Evolutionary conservation across 2,888 invertebrate species (phyloP).

Genomic region (Torymus texanus): DNA sequence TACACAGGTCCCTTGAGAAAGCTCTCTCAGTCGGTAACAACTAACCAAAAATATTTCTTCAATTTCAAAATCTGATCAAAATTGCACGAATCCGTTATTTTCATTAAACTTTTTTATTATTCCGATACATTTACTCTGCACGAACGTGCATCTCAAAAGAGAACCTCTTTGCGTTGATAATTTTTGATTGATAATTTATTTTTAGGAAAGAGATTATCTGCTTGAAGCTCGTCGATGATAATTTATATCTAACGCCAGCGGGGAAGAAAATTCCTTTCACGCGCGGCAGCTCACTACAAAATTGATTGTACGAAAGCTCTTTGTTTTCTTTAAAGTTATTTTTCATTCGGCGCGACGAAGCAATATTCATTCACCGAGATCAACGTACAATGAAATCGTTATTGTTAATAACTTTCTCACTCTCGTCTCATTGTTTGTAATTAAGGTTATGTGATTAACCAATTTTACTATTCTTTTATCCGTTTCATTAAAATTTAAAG

Average conservation of each 20-base stretch:
- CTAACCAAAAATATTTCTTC: neutral
- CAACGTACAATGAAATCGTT: conserved; percentile 7
- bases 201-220: conserved; percentile 44
- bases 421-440: neutral
- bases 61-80: neutral
- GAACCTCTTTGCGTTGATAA: conserved; percentile 1
- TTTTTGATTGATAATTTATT: conserved; percentile 33
- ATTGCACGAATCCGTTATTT: neutral
- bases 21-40: conserved; percentile 30
- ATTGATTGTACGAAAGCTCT: conserved; percentile 73
- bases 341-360: conserved; percentile 19
- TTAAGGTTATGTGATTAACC: conserved; percentile 12
- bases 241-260: conserved; percentile 53
- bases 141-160: conserved; percentile 11
- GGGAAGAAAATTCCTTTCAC: conserved; percentile 55
- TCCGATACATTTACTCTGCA: neutral
- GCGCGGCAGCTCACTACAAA: conserved; percentile 65
- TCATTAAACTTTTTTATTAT: neutral
- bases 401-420: neutral
- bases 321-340: conserved; percentile 39
- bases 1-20: neutral
- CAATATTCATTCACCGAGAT: conserved; percentile 20
- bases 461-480: conserved; percentile 8
- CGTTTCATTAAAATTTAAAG: too few relatives aligned
- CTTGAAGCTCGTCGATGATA: conserved; percentile 50